Percentiles rank a stretch among this genome's conserved stretches.
Conservation (phyloP, 2,797 vertebrate genomes). For the Myripristis jacobus region DNA sequence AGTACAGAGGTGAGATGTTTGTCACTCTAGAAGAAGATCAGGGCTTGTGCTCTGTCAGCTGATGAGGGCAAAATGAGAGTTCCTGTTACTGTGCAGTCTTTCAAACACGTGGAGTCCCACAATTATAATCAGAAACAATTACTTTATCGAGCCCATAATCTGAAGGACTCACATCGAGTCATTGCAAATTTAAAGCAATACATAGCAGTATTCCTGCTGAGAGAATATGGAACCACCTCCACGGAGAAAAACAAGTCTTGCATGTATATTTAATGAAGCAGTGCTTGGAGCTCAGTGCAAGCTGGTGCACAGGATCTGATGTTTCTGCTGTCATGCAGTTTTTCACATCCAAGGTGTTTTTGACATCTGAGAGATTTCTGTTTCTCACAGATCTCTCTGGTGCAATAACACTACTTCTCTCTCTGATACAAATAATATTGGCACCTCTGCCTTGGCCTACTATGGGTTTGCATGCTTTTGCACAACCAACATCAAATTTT, state of each 20-base stretch:
- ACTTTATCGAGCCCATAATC: neutral
- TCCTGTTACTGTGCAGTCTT: neutral
- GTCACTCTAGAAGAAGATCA: neutral
- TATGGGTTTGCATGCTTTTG: neutral
- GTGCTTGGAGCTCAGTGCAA: neutral
- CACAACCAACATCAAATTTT: neutral
- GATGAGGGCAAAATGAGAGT: neutral
- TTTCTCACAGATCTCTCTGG: neutral
- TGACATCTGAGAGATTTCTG: conserved; percentile 5
- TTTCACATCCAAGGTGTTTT: conserved; percentile 1
- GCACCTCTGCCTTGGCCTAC: no score
- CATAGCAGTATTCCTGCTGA: neutral
- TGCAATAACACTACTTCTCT: neutral
- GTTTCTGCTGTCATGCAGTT: neutral
- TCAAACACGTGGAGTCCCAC: neutral
- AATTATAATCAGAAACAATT: neutral
- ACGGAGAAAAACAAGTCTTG: neutral
- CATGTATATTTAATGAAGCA: conserved; percentile 12
- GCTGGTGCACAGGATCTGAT: neutral
- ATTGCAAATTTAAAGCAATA: neutral
- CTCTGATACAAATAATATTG: neutral
- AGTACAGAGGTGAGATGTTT: neutral
- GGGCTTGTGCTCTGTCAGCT: neutral
- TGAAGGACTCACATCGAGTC: neutral
- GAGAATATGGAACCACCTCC: neutral